phyloP scores from a whole-genome alignment of 2,797 vertebrate genomes.

The Pseudochirops corinnae region DNA sequence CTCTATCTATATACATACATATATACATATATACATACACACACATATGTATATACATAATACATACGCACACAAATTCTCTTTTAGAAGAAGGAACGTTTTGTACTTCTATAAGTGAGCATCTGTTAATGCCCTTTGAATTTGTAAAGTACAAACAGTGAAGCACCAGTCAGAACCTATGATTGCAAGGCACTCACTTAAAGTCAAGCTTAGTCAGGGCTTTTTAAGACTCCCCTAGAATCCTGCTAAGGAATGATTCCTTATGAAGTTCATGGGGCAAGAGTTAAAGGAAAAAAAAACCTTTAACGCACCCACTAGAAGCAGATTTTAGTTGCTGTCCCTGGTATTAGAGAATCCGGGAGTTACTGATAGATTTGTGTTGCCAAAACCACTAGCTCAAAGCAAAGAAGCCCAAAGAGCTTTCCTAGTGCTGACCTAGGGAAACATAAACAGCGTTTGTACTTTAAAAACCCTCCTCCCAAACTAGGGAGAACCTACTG shows the following conservation, averaged over 20 bases:
- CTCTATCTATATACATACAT: background rate
- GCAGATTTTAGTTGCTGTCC: slow-evolving; percentile 39
- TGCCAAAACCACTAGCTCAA: slow-evolving; percentile 11
- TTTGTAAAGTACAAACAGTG: background rate
- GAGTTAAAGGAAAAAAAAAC: background rate
- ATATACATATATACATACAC: background rate
- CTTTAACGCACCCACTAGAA: slow-evolving; percentile 46
- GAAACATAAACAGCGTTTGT: slow-evolving; percentile 48
- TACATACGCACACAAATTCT: too few relatives aligned
- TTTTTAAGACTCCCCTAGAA: background rate
- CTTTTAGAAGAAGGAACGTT: background rate
- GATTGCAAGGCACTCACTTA: too few relatives aligned
- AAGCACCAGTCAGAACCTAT: too few relatives aligned
- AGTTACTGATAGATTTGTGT: background rate
- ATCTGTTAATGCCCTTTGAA: background rate
- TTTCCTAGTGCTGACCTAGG: slow-evolving; percentile 34
- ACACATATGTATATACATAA: background rate
- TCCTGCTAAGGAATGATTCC: background rate
- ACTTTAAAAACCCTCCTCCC: slow-evolving; percentile 61
- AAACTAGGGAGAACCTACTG: slow-evolving; percentile 33
- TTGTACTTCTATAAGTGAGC: background rate
- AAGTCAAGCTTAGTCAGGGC: background rate
- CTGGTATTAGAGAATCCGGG: background rate
- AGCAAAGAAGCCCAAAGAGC: slow-evolving; percentile 42
- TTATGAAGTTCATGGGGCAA: background rate